Evolutionary conservation across 23 tunicate species (phyloP).

Genomic region (Ciona savignyi): DNA sequence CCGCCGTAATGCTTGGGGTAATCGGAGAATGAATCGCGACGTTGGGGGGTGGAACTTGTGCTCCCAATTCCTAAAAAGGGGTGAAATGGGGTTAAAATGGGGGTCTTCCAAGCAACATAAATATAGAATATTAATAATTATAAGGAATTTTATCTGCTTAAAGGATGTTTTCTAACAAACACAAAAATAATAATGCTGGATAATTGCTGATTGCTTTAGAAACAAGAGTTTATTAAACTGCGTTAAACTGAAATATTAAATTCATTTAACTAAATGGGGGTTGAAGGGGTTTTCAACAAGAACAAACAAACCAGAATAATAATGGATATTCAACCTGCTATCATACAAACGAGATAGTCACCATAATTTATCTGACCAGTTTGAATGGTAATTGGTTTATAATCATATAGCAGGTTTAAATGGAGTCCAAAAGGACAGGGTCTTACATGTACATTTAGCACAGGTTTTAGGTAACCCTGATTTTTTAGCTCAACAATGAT

Average conservation of each 20-base stretch:
- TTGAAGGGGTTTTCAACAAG: too few relatives aligned
- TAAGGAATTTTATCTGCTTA: neutral
- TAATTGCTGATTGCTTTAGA: too few relatives aligned
- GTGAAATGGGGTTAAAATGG: too few relatives aligned
- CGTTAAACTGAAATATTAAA: too few relatives aligned
- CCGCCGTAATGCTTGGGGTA: conserved; percentile 38
- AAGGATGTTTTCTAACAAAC: neutral
- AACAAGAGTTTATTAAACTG: too few relatives aligned
- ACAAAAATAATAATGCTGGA: too few relatives aligned
- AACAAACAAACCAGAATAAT: too few relatives aligned
- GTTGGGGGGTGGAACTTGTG: conserved; percentile 73
- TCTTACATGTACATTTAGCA: too few relatives aligned
- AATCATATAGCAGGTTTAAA: neutral
- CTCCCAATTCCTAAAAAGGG: conserved; percentile 65
- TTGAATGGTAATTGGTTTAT: neutral
- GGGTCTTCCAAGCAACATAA: too few relatives aligned
- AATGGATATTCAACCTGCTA: neutral
- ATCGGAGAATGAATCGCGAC: conserved; percentile 85
- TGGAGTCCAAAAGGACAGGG: neutral
- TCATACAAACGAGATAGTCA: conserved; percentile 13
- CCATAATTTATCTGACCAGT: conserved; percentile 1
- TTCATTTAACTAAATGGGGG: too few relatives aligned
- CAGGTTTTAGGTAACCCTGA: too few relatives aligned
- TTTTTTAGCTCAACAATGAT: too few relatives aligned
- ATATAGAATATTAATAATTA: neutral